Evolutionary conservation across 2,888 invertebrate species (phyloP).

Genomic region (Petrolisthes manimaculis): DNA sequence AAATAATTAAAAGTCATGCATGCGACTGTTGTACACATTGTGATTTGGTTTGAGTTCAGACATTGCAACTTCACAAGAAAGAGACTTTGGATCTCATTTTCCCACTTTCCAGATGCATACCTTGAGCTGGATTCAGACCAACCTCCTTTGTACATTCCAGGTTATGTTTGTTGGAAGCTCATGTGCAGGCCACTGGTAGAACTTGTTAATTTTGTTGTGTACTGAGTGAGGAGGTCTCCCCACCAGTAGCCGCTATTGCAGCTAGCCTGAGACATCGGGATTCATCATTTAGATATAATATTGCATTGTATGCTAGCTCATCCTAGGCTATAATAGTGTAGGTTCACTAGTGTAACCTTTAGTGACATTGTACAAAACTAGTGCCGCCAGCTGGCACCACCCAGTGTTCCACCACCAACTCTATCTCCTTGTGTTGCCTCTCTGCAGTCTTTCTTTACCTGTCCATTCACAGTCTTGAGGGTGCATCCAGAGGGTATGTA

Average conservation of each 20-base stretch:
- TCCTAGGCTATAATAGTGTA: conserved; percentile 55
- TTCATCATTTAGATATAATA: conserved; percentile 46
- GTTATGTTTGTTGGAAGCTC: conserved; percentile 59
- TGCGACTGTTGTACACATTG: conserved; percentile 48
- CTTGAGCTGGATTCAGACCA: conserved; percentile 44
- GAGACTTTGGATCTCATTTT: neutral
- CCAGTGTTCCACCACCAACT: conserved; percentile 50
- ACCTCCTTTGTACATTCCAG: conserved; percentile 61
- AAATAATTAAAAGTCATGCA: conserved; percentile 41
- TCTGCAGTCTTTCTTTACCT: conserved; percentile 31
- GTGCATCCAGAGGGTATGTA: conserved; percentile 47
- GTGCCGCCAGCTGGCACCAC: conserved; percentile 46
- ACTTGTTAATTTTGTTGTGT: conserved; percentile 46
- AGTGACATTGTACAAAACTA: conserved; percentile 59
- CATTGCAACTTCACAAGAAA: conserved; percentile 17
- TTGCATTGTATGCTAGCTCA: conserved; percentile 55
- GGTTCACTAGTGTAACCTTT: conserved; percentile 56
- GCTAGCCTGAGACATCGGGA: conserved; percentile 52
- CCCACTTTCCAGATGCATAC: conserved; percentile 20
- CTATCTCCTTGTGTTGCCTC: conserved; percentile 18
- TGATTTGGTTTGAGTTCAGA: conserved; percentile 53
- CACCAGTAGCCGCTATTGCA: conserved; percentile 42
- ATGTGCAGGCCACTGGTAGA: conserved; percentile 61
- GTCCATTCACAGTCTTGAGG: conserved; percentile 31
- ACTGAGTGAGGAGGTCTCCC: conserved; percentile 41